phyloP scores from a whole-genome alignment of 2,888 invertebrate genomes.

The Lepidochrysops patricia region DNA sequence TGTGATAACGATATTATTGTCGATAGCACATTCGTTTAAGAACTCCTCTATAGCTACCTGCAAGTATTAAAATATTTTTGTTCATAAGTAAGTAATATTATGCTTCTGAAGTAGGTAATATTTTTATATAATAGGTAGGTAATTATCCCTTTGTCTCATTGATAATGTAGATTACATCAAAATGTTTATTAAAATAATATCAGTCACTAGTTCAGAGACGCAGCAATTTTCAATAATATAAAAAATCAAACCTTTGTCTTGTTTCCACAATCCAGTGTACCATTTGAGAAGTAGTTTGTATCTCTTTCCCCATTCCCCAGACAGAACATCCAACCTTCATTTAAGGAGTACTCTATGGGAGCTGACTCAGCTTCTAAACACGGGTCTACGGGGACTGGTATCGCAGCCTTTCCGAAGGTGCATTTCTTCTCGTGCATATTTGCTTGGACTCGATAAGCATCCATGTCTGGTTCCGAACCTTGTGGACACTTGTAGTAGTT shows the following conservation, averaged over 20 bases:
- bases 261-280: constrained; percentile 63
- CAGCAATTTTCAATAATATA: too few species aligned
- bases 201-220: too few species aligned
- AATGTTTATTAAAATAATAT: too few species aligned
- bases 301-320: constrained; percentile 63
- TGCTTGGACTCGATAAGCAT: constrained; percentile 55
- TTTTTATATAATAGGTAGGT: too few species aligned
- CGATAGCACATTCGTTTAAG: constrained; percentile 54
- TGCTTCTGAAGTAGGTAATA: too few species aligned
- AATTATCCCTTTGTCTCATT: too few species aligned
- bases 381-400: constrained; percentile 49
- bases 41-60: constrained; percentile 51
- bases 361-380: constrained; percentile 67
- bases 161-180: too few species aligned
- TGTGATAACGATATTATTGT: constrained; percentile 59
- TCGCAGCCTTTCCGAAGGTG: constrained; percentile 46
- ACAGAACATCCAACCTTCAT: constrained; percentile 69
- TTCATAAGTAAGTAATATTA: too few species aligned
- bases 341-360: constrained; percentile 62
- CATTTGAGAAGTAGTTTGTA: constrained; percentile 61
- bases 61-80: constrained; percentile 15
- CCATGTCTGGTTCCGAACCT: constrained; percentile 57
- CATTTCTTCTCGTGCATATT: constrained; percentile 65
- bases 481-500: constrained; percentile 58
- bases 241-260: constrained; percentile 47